Evolutionary conservation across 2,888 invertebrate species (phyloP), one percentile per base, ranked within the genome.

Genomic region (Aleiodes leptofemur): DNA sequence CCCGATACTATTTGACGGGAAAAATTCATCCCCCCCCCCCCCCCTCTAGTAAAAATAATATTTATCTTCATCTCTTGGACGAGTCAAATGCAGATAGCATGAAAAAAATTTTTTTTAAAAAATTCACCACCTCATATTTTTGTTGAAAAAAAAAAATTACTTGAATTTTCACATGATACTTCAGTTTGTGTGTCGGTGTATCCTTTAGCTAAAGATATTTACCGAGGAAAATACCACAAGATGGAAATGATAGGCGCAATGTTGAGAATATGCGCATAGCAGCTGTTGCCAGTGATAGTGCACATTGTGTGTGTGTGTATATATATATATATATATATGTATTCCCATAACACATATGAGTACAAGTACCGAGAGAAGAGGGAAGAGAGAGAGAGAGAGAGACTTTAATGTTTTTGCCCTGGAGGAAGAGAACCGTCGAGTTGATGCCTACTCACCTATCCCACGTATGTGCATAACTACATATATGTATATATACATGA

Each of bases 221-320:
- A 64, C 64, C 64, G 64, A 64, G 64, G 64, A 64, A 64, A 64
- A 78, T 77, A 80, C 77, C 76, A 78, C 78, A 80, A 80, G 80
- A 80, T 80, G 74, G 78, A 76, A 43, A 78, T 79, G 80, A 80
- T 80, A 80, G 43, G 79, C 74, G 77, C 74, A 75, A 43, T 51
- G 61, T 53, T 75, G 74, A 48, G 59, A 43, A 64, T 64, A 80
- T 81, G 84, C 87, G 87, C 86, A 83, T 86, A 83, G 86, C 89
- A 89, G 88, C 89, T 89, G 89, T 88, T 87, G 84, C 85, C 81
- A 43, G 83, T 84, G 88, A 88, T 88, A 88, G 84, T 83, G 82
- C 78, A 56, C 76, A 64, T 9, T 9, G 43, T 43, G 43, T 43
- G 7, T 1, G 23, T 23, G 2, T 23, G 2, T 23, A 23, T 23